Evolutionary conservation across 2,113 vertebrate species (phyloP), one percentile per base, ranked within the genome.

Genomic region (Microcebus tavaratra): DNA sequence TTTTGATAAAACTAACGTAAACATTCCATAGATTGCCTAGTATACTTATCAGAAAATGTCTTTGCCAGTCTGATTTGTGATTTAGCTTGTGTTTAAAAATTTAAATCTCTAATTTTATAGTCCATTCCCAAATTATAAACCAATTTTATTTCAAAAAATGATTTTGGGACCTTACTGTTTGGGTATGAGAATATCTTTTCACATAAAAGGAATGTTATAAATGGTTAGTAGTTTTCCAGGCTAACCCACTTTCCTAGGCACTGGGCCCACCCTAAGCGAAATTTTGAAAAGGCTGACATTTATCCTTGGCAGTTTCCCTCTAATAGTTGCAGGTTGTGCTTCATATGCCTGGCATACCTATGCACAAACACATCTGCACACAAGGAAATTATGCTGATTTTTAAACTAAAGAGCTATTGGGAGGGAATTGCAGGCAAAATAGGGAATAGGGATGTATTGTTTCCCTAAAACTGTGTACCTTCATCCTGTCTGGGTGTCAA

Each of bases 111-210:
- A 29, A 57, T 80, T 83, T 91, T 63, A 76, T 45, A 87, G 57
- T 21, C 73, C 89, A 20, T 39, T 91, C 45, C 67, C 48, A 82
- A 95, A 86, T 73, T 75, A 78, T 59, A 83, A 97, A 57, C 13
- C 12, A 61, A 21, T 93, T 79, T 39, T 79, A 48, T 91, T 73
- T 70, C 27, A 83, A 57, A 57, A 84, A 82, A 83, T 55, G 79
- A 67, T 78, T 88, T 78, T 4, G 42, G 68, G 31, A 72, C 12
- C 45, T 68, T 81, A 82, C 14, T 75, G 29, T 81, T 65, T 76
- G 25, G 34, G 92, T 93, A 88, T 3, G 18, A 94, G 59, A 36
- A 20, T 85, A 2, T 90, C 55, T 95, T 93, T 88, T 88, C 42
- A 20, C 17, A 7, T 39, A 61, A 70, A 73, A 83, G 45, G 36